Evolutionary conservation across 1,140 invertebrate genomes (phyloP).

Genomic region (Eubasilissa regina): DNA sequence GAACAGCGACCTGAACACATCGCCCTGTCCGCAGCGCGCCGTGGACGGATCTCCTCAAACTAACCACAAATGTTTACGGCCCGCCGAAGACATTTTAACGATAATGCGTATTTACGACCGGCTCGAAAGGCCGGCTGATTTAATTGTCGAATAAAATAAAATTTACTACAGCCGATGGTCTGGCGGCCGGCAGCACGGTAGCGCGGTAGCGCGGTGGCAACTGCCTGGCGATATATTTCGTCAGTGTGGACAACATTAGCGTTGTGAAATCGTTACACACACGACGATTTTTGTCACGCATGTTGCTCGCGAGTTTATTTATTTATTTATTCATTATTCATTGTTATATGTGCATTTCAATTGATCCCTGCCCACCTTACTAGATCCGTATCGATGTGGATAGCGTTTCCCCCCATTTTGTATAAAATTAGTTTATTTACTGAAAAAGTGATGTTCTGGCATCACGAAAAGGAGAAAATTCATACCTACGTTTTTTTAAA

Average conservation of each 20-base stretch:
- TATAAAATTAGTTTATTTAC: too few relatives aligned
- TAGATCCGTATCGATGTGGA: too few relatives aligned
- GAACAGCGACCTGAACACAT: conserved; percentile 3
- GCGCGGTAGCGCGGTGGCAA: background rate
- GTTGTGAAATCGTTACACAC: too few relatives aligned
- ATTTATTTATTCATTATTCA: too few relatives aligned
- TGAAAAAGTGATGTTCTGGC: too few relatives aligned
- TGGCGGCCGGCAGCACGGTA: conserved; percentile 6
- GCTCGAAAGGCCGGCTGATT: conserved; percentile 68
- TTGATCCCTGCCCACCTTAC: too few relatives aligned
- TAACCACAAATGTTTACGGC: conserved; percentile 53
- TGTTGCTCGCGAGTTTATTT: too few relatives aligned
- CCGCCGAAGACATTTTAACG: conserved; percentile 68
- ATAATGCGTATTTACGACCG: conserved; percentile 69
- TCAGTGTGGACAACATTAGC: background rate
- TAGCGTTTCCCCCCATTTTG: too few relatives aligned
- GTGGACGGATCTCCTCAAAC: conserved; percentile 60
- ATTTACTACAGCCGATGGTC: conserved; percentile 64
- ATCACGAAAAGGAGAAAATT: too few relatives aligned
- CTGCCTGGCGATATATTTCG: background rate
- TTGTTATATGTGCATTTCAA: too few relatives aligned
- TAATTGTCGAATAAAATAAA: conserved; percentile 73
- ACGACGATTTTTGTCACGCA: too few relatives aligned
- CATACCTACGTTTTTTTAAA: too few relatives aligned
- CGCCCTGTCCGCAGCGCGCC: conserved; percentile 52